Conservation (phyloP, 2,113 vertebrate species). For the Puma concolor region DNA sequence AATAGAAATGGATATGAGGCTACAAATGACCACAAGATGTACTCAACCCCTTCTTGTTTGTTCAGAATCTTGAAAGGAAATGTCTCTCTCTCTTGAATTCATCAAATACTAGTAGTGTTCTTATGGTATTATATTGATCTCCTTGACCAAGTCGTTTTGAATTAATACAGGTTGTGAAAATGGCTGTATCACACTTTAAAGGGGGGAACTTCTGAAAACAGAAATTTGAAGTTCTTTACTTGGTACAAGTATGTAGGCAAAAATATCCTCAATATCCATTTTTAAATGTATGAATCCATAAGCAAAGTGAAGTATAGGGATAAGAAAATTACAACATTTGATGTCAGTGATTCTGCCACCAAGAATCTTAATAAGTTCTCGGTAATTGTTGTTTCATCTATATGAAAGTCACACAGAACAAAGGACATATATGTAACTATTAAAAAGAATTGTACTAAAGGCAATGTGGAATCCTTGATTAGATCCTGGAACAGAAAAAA, state of each 20-base stretch:
- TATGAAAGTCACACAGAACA: neutral
- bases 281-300: neutral
- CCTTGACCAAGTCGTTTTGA: neutral
- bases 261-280: neutral
- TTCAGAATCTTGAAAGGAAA: constrained; percentile 26
- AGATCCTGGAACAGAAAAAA: neutral
- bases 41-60: neutral
- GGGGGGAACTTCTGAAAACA: neutral
- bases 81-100: neutral
- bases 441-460: neutral
- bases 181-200: neutral
- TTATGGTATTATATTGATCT: neutral
- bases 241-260: neutral
- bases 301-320: neutral
- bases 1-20: neutral
- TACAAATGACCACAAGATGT: neutral
- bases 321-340: neutral
- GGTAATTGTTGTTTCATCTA: neutral
- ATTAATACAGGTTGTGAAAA: neutral
- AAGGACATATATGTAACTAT: neutral
- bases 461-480: neutral
- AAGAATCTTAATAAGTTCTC: neutral
- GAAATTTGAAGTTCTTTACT: neutral
- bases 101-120: neutral
- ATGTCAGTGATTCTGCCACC: neutral